phyloP scores from a whole-genome alignment of 2,113 vertebrate species.

The Syrrhaptes paradoxus region DNA sequence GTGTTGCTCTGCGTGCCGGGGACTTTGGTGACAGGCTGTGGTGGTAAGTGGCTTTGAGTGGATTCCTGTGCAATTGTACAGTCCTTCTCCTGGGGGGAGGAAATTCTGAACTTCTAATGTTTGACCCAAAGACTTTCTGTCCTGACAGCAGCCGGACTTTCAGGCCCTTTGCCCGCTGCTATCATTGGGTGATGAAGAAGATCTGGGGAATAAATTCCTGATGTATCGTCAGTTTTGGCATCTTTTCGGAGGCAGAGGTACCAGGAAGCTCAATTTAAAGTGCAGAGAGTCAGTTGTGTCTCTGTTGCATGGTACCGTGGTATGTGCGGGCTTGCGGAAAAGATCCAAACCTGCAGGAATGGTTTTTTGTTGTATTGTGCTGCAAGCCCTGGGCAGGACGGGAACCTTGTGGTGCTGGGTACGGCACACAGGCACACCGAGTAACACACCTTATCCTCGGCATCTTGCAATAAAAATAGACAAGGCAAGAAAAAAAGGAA shows the following conservation, averaged over 20 bases:
- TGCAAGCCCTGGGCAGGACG: neutral
- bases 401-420: neutral
- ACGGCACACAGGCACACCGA: neutral
- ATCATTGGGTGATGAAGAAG: neutral
- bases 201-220: neutral
- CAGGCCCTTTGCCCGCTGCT: neutral
- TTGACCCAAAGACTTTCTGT: neutral
- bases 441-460: neutral
- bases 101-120: neutral
- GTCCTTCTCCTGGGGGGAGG: neutral
- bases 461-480: neutral
- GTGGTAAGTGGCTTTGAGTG: neutral
- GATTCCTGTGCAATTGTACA: neutral
- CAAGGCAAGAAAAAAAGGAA: neutral
- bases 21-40: neutral
- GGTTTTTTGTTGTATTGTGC: neutral
- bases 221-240: neutral
- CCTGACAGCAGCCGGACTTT: neutral
- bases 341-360: neutral
- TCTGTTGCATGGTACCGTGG: neutral
- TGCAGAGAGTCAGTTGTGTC: neutral
- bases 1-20: neutral
- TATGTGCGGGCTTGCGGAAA: neutral
- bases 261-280: neutral
- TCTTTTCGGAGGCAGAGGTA: neutral